Conservation (phyloP, 2,113 vertebrate genomes). For the Serinus canaria region DNA sequence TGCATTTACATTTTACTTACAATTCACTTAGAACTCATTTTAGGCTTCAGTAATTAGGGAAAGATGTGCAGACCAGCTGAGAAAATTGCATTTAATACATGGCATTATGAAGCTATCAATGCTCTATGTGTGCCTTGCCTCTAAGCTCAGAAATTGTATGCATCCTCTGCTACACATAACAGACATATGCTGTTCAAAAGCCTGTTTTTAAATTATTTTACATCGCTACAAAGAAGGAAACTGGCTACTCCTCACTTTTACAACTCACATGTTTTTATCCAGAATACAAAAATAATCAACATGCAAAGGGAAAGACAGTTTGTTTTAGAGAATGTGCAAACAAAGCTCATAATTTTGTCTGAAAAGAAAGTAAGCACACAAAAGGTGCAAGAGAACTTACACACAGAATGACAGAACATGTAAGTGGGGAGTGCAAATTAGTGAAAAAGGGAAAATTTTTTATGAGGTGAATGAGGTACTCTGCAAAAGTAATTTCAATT, state of each 20-base stretch:
- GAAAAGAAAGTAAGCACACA: background rate
- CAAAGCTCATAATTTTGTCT: background rate
- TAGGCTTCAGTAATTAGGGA: background rate
- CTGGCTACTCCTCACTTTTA: background rate
- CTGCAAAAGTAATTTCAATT: background rate
- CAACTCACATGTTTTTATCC: background rate
- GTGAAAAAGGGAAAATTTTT: background rate
- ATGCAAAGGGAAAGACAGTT: background rate
- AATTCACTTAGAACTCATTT: background rate
- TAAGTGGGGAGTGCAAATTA: background rate
- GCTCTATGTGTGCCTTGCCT: background rate
- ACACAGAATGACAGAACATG: background rate
- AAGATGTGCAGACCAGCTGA: background rate
- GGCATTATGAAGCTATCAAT: background rate
- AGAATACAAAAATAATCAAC: background rate
- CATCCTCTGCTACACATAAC: background rate
- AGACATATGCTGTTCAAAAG: background rate
- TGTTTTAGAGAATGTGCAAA: background rate
- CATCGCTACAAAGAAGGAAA: background rate
- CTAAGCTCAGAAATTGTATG: background rate
- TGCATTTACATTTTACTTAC: background rate
- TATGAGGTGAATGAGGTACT: background rate
- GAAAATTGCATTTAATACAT: background rate
- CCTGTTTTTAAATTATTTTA: background rate
- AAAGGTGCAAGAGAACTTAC: background rate